Base-by-base conservation (phyloP, 2,888 invertebrate genomes). In the Schizotus pectinicornis region DNA sequence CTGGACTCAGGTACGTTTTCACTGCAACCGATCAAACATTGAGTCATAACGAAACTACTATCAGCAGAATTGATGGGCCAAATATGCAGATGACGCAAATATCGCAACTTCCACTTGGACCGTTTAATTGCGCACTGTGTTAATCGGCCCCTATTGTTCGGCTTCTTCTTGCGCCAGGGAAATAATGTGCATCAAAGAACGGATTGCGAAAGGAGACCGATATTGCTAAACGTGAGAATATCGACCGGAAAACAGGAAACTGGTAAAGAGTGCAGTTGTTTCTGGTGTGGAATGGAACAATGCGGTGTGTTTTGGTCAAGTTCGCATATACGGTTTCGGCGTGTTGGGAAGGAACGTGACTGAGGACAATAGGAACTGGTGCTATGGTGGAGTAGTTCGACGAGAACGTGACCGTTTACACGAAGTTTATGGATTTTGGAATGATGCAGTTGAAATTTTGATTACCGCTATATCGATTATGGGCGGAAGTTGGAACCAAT, bases 1-100 rank as follows among this genome's bases (percentile, higher is more conserved):
- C 93, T 3, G 95, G 95, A 62, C 93, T 94, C 70, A 94, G 80
- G 79, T 94, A 94, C 63, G 92, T 91, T 78, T 91, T 91, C 62
- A 93, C 93, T 93, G 84, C 54, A 87, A 87, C 56, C 67, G 69
- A 71, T 66, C 59, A 56, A 41, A 45, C 22, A 42, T 12, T 11
- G 32, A 11, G 9, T 13, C n/a, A 43, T 31, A 31, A 30, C 22
- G 22, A 22, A 43, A 43, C 31, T 11, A 31, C n/a, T n/a, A n/a
- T n/a, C n/a, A n/a, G n/a, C n/a, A n/a, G n/a, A n/a, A n/a, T n/a
- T n/a, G n/a, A n/a, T n/a, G n/a, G n/a, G n/a, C n/a, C 8, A 31
- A 43, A 11, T 43, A 30, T 32, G 36, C 13, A 48, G 30, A 48
- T 13, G 7, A 7, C 33, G 43, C 22, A 32, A 45, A 35, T 33